These are phyloP conservation scores for Acomys russatus DNA, from an alignment of 2,797 vertebrate species.

Conservation along the genomic window DNA sequence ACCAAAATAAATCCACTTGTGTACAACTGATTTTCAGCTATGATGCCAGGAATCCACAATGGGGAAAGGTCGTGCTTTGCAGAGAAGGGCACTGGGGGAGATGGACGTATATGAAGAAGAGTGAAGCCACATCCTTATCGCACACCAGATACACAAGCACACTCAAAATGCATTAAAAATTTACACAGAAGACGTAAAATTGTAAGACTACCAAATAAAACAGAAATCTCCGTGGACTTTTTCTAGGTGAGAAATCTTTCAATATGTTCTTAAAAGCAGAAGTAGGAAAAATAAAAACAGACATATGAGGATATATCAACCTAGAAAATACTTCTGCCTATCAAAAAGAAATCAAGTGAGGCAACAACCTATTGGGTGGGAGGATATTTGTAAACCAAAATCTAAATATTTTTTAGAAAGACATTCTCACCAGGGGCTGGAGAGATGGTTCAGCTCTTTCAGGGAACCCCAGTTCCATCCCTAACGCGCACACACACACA, in stretches of 20 bases:
- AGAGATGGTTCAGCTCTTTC: neutral
- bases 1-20: neutral
- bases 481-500: neutral
- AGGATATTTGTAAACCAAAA: neutral
- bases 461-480: neutral
- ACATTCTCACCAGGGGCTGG: no score
- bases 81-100: neutral
- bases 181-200: neutral
- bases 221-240: neutral
- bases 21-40: neutral
- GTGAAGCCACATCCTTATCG: neutral
- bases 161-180: neutral
- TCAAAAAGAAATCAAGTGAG: neutral
- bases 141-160: neutral
- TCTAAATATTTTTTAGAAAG: neutral
- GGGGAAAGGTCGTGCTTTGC: neutral
- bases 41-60: neutral
- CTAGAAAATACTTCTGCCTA: neutral
- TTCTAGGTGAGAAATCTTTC: neutral
- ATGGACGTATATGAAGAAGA: neutral
- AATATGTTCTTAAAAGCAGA: neutral
- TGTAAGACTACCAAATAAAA: neutral
- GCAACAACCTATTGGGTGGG: neutral
- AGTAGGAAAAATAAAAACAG: neutral
- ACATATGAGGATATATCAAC: neutral